These are phyloP conservation scores for Hydriomena furcata DNA, from an alignment of 2,888 invertebrate genomes.

Conservation along the genomic window DNA sequence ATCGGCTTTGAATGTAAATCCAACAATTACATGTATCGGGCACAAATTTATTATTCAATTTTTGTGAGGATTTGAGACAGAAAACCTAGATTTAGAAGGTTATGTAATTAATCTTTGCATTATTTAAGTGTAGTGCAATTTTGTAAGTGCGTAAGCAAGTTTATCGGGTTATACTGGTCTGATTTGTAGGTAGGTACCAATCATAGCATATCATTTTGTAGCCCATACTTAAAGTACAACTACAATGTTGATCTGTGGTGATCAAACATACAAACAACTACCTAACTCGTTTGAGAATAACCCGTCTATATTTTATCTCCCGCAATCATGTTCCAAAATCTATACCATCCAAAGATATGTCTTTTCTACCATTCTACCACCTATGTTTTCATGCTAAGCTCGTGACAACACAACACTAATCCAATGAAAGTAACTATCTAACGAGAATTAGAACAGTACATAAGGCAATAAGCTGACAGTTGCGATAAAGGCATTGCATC, in stretches of 20 bases:
- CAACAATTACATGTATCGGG: constrained; percentile 43
- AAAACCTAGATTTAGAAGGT: constrained; percentile 28
- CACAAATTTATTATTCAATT: constrained; percentile 34
- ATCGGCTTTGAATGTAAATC: constrained; percentile 59
- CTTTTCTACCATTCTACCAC: no score
- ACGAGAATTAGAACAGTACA: constrained; percentile 61
- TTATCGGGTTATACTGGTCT: constrained; percentile 6
- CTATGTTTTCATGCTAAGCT: neutral
- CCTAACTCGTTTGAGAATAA: neutral
- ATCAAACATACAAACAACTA: neutral
- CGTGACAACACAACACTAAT: constrained; percentile 38
- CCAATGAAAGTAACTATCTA: constrained; percentile 61
- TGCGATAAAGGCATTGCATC: constrained; percentile 59
- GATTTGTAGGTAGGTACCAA: neutral
- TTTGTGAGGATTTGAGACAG: constrained; percentile 23
- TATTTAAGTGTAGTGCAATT: constrained; percentile 21
- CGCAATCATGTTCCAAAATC: no score
- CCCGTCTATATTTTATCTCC: neutral
- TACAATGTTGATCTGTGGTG: neutral
- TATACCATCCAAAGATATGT: no score
- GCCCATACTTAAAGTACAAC: neutral
- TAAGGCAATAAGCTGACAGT: constrained; percentile 49
- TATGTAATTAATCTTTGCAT: constrained; percentile 18
- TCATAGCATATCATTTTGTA: neutral
- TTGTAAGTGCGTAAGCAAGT: constrained; percentile 19